Evolutionary conservation across 2,888 invertebrate genomes (phyloP), one percentile per base, ranked within the genome.

Genomic region (Clanis bilineata): DNA sequence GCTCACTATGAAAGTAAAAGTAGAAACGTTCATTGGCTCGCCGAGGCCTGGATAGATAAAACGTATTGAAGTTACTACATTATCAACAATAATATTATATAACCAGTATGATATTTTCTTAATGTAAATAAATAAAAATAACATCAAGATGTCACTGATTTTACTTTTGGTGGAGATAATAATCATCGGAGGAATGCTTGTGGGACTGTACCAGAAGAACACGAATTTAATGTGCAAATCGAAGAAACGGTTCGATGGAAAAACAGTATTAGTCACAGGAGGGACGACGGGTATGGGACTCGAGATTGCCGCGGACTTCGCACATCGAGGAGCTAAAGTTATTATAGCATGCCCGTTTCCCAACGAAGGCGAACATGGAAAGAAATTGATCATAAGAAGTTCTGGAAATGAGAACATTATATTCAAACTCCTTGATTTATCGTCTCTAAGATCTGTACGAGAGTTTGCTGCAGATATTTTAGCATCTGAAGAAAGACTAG

Each of bases 401-500:
- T 94, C 95, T 0, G 94, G 94, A 43, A 96, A 96, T 76, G 87
- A 93, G 28, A 95, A 96, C 63, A 85, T 97, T 0, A 74, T 95
- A 0, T 95, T 96, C 1, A 95, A 95, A 77, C 93, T 95, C 74
- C 85, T 97, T 28, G 96, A 97, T 77, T 83, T 97, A 21, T 94
- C 95, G 2, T 96, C 96, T 0, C 88, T 95, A 64, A 93, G 95
- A 68, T 97, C 97, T 0, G 93, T 97, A 6, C 93, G 97, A 15
- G 94, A 95, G 67, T 98, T 98, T 79, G 97, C 96, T 0, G 93
- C 93, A 3, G 95, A 96, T 61, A 93, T 98, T 28, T 91, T 95
- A 23, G 93, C 93, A 68, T 95, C 93, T 0, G 96, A 97, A 88
- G 83, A 92, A 5, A 93, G 94, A 77, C 82, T 98, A 58, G 96